A percentile compares a stretch with the other conserved stretches of the same genome.
phyloP scores from a whole-genome alignment of 1,140 invertebrate species.

The Marisa cornuarietis region DNA sequence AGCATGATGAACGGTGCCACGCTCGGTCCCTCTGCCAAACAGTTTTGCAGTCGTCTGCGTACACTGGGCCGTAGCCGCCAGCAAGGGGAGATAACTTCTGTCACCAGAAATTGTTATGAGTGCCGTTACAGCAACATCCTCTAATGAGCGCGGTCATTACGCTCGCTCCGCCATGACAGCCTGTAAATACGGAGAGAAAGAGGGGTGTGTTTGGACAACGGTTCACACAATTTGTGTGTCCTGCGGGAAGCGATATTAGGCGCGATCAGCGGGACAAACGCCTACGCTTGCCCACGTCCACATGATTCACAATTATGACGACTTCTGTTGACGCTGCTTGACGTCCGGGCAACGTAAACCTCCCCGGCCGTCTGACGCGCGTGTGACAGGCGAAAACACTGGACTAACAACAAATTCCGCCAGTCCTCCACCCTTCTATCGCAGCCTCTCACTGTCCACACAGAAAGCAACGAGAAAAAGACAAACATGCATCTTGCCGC shows the following conservation, averaged over 20 bases:
- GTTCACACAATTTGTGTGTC: slow-evolving; percentile 15
- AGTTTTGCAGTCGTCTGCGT: too few species aligned
- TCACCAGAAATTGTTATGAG: slow-evolving; percentile 20
- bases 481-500: slow-evolving; percentile 17
- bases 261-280: neutral
- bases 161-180: neutral
- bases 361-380: neutral
- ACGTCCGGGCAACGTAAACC: slow-evolving; percentile 10
- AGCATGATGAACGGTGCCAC: too few species aligned
- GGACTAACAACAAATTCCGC: slow-evolving; percentile 1
- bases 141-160: slow-evolving; percentile 17
- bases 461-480: slow-evolving; percentile 7
- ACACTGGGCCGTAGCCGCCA: too few species aligned
- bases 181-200: slow-evolving; percentile 5
- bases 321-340: slow-evolving; percentile 15
- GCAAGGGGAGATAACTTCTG: slow-evolving; percentile 5
- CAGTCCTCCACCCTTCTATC: neutral
- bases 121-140: neutral
- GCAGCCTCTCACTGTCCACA: neutral
- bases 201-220: slow-evolving; percentile 13
- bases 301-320: slow-evolving; percentile 23
- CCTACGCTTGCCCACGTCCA: neutral
- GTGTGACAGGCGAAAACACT: slow-evolving; percentile 24
- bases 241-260: slow-evolving; percentile 2
- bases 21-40: too few species aligned